phyloP scores from a whole-genome alignment of 2,113 vertebrate genomes.

The Pelmatolapia mariae region DNA sequence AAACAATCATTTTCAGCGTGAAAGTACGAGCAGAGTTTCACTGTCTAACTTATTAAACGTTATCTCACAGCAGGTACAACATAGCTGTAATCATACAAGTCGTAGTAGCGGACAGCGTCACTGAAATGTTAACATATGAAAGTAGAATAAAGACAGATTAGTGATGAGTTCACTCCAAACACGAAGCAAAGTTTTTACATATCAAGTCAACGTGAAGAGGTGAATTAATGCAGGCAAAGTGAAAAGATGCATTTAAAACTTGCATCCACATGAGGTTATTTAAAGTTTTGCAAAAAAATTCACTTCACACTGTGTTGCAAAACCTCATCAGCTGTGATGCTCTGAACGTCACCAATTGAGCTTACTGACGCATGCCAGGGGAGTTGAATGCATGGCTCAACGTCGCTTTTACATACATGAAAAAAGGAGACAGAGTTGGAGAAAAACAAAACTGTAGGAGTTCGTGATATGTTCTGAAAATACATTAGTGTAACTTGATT shows the following conservation, averaged over 20 bases:
- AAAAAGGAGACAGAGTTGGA: background rate
- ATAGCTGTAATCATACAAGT: background rate
- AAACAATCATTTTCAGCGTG: background rate
- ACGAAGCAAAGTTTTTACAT: background rate
- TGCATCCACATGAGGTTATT: background rate
- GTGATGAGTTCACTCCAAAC: background rate
- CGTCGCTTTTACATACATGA: background rate
- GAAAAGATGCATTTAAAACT: background rate
- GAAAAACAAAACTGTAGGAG: background rate
- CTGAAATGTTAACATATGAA: constrained; percentile 2
- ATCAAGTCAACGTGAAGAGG: background rate
- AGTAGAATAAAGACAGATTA: background rate
- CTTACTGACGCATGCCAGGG: background rate
- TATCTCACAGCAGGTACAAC: background rate
- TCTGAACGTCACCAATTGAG: background rate
- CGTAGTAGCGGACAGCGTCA: background rate
- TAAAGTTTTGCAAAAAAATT: background rate
- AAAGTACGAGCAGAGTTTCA: background rate
- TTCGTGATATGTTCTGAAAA: background rate
- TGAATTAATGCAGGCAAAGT: background rate
- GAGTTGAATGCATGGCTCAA: too few species aligned
- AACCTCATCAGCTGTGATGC: background rate
- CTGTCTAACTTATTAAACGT: background rate
- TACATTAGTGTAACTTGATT: background rate
- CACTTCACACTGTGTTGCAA: background rate